Base-by-base conservation (phyloP, 2,888 invertebrate species). In the Heliconius cydno region DNA sequence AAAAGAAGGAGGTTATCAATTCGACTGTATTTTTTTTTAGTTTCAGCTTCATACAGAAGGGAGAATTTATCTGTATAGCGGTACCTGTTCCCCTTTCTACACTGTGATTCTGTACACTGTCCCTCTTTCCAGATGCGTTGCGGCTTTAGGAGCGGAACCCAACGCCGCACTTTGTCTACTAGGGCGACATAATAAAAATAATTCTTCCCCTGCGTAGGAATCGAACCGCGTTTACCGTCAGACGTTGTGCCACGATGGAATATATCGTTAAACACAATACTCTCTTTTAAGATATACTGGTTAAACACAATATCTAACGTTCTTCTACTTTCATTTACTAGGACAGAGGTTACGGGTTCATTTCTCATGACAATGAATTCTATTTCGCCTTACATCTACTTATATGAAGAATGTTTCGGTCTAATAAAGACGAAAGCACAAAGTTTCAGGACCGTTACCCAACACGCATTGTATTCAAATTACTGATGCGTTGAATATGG, bases 381-480 rank as follows among this genome's bases (percentile, higher is more conserved):
- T 12, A 38, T 38, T 68, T 57, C 12, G n/a, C n/a, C 13, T 63
- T 25, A 12, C 25, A 13, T 63, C 10, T 13, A 63, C 25, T n/a
- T 68, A 41, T 41, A 68, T 38, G 68, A 38, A 30, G 66, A 30
- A 38, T 13, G 68, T 41, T 38, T 38, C 68, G 68, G 38, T 68
- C 68, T 38, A 38, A n/a, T 68, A 38, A 38, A 68, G 38, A 68
- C 68, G 68, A 38, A 38, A 68, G 68, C 22, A n/a, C 68, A n/a
- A 68, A n/a, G 68, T 12, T 41, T 34, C 22, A 68, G 68, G 68
- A 68, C 68, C 68, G 68, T 68, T 68, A 68, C 68, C 68, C 68
- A 68, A 68, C 68, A 68, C n/a, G 38, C 68, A 68, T 68, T 68
- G 68, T 68, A 38, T 68, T 22, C 38, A n/a, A 68, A 68, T 68